Base-by-base conservation (phyloP, 2,888 invertebrate species). In the Stenichneumon culpator region DNA sequence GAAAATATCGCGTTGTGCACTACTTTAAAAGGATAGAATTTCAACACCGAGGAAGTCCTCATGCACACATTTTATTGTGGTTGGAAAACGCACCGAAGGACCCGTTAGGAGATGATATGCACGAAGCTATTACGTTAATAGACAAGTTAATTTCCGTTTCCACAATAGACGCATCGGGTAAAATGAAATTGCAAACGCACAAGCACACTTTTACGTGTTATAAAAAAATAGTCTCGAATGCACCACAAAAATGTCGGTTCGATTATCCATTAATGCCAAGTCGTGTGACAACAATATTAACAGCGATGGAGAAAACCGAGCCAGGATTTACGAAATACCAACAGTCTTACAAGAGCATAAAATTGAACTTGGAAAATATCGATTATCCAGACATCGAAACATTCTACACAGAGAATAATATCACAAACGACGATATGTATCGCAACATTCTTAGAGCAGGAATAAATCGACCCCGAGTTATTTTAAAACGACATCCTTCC, bases 31-130 rank as follows among this genome's bases (percentile, higher is more conserved):
- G 92, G 4, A 92, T 93, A 84, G 93, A 94, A 87, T 94, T 94
- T 75, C 93, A 93, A 81, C 91, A 93, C 89, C 86, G 90, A 80
- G 93, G 93, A 86, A 93, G 93, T 82, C 93, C 94, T 0, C 92
- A 92, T 83, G 93, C 93, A 14, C 94, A 93, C 50, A 92, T 93
- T 89, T 90, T 94, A 44, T 4, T 94, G 83, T 94, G 94, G 94
- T 88, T 94, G 19, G 86, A 93, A 54, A 75, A 93, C 77, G 94
- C 89, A 3, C 2, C 28, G 3, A 28, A 28, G 28, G 28, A 28
- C 2, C 28, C 28, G 28, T 2, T 28, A 28, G 28, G 28, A 28
- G 28, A 28, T 28, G 28, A 28, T 2, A 28, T 28, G 28, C 28
- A 3, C 28, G 28, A 28, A 28, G 28, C 28, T 28, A 28, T 28